Evolutionary conservation across 1,140 invertebrate species (phyloP).

Genomic region (Tribolium castaneum): DNA sequence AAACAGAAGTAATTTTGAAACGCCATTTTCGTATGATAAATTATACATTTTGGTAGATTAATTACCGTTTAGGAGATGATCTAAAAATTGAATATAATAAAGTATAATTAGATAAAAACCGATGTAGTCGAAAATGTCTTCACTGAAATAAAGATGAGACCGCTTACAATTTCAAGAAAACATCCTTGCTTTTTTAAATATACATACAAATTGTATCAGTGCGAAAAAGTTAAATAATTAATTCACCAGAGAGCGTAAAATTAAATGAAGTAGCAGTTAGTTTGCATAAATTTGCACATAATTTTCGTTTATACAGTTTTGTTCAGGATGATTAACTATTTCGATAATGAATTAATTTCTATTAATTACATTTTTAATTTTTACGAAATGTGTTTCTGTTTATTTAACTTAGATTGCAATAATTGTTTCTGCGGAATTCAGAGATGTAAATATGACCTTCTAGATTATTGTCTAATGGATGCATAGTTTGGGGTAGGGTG

Average conservation of each 20-base stretch:
- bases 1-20: background rate
- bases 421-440: slow-evolving; percentile 25
- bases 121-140: background rate
- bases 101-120: slow-evolving; percentile 11
- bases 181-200: too few relatives aligned
- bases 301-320: background rate
- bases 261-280: background rate
- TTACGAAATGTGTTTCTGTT: background rate
- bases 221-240: background rate
- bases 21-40: background rate
- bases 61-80: slow-evolving; percentile 6
- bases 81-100: slow-evolving; percentile 6
- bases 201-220: background rate
- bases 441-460: slow-evolving; percentile 36
- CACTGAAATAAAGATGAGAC: slow-evolving; percentile 6
- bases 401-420: slow-evolving; percentile 6
- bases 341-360: background rate
- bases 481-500: slow-evolving; percentile 50
- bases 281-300: slow-evolving; percentile 28
- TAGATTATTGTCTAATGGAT: slow-evolving; percentile 47
- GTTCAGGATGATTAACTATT: background rate
- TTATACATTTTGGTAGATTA: background rate
- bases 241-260: background rate
- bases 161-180: background rate
- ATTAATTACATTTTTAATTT: background rate